These are phyloP conservation scores for Agrotis ipsilon DNA, from an alignment of 2,888 invertebrate genomes.

Conservation along the genomic window DNA sequence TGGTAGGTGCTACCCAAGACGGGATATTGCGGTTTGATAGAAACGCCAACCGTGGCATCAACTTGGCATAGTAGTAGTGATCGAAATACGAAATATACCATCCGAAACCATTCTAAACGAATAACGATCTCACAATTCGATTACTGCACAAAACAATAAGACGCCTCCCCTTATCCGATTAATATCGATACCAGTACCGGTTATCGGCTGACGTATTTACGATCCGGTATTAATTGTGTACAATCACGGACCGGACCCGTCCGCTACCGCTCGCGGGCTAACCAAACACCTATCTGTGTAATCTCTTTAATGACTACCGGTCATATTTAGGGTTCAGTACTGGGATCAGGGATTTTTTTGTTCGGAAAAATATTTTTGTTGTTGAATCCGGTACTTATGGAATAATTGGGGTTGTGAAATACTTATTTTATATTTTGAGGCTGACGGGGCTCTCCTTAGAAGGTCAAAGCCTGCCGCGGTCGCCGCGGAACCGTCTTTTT, in stretches of 20 bases:
- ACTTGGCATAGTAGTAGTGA: no score
- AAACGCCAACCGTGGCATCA: no score
- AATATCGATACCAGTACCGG: conserved; percentile 52
- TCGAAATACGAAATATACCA: background rate
- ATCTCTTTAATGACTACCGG: conserved; percentile 82
- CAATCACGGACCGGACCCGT: conserved; percentile 74
- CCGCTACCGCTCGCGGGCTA: conserved; percentile 72
- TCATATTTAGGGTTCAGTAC: conserved; percentile 48
- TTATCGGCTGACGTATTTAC: conserved; percentile 72
- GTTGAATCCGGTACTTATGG: background rate
- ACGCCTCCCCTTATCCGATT: conserved; percentile 48
- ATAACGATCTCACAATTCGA: background rate
- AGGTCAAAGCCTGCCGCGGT: no score
- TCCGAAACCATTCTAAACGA: background rate
- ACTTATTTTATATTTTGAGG: background rate
- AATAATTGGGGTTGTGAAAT: background rate
- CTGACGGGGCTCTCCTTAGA: no score
- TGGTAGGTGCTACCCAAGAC: no score
- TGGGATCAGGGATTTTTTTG: background rate
- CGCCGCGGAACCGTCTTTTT: no score
- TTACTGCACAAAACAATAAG: conserved; percentile 51
- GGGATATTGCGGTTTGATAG: no score
- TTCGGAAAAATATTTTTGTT: background rate
- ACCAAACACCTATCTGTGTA: conserved; percentile 74
- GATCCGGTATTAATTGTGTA: conserved; percentile 72